These are phyloP conservation scores for Struthidea cinerea DNA, from an alignment of 2,113 vertebrate species.

Conservation along the genomic window DNA sequence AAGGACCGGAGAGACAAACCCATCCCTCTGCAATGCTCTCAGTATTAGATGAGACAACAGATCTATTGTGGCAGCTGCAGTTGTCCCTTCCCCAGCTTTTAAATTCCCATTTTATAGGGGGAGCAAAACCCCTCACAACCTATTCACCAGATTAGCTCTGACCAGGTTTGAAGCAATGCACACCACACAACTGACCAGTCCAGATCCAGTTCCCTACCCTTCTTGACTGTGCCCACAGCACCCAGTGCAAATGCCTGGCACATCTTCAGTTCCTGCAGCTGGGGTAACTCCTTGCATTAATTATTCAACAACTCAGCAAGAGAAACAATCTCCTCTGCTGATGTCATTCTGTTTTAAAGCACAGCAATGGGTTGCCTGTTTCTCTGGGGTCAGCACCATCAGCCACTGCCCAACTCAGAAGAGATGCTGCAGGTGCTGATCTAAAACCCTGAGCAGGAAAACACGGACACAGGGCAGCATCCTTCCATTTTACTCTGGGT, in stretches of 20 bases:
- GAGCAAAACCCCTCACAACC: background rate
- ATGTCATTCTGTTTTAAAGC: background rate
- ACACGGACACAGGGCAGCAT: background rate
- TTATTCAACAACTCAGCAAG: background rate
- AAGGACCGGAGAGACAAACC: background rate
- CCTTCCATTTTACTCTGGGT: too few relatives aligned
- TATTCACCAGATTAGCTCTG: background rate
- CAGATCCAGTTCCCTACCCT: background rate
- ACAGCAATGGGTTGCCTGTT: rapidly evolving
- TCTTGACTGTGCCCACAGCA: rapidly evolving
- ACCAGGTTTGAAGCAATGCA: background rate
- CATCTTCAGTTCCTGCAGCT: background rate
- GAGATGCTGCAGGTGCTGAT: background rate
- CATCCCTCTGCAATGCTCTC: background rate
- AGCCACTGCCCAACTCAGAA: background rate
- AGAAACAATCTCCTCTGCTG: background rate
- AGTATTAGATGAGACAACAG: background rate
- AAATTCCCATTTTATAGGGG: background rate
- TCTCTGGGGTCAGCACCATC: background rate
- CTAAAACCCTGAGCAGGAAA: background rate
- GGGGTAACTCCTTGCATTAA: background rate
- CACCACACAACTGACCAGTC: rapidly evolving
- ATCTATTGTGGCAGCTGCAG: background rate
- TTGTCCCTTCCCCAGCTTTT: background rate
- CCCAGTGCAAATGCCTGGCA: rapidly evolving